Percentiles rank a stretch among this genome's conserved stretches.
Evolutionary conservation across 2,797 vertebrate species (phyloP).

Genomic region (Pipistrellus pipistrellus): DNA sequence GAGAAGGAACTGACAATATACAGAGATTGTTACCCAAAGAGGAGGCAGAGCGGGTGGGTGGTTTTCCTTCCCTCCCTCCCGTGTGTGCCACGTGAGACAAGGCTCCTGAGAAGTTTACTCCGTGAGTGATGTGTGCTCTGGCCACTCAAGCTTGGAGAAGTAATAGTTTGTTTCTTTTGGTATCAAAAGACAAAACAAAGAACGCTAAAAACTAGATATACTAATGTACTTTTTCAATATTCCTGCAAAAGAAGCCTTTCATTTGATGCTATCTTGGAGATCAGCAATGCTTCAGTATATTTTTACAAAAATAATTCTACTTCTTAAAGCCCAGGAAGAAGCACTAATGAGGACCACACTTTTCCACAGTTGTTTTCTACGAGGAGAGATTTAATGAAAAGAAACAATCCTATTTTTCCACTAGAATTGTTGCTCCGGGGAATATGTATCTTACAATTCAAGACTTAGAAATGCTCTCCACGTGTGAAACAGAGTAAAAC

Average conservation of each 20-base stretch:
- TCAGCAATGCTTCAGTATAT: neutral
- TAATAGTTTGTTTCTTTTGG: slow-evolving; percentile 1
- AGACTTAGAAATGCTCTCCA: slow-evolving; percentile 71
- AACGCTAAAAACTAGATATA: neutral
- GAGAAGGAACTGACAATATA: neutral
- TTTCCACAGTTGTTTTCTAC: slow-evolving; percentile 1
- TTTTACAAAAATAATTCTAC: slow-evolving; percentile 36
- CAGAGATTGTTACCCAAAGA: neutral
- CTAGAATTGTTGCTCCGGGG: slow-evolving; percentile 56
- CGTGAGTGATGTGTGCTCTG: neutral
- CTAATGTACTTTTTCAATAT: slow-evolving; percentile 21
- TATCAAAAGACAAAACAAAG: slow-evolving; percentile 33
- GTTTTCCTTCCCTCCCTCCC: neutral
- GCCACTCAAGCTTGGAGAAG: neutral
- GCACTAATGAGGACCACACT: neutral
- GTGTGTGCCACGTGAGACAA: neutral
- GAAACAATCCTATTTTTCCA: slow-evolving; percentile 54
- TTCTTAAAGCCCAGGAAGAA: neutral
- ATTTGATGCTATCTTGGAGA: neutral
- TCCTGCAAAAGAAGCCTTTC: slow-evolving; percentile 12
- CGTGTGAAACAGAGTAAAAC: slow-evolving; percentile 74
- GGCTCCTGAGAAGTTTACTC: neutral
- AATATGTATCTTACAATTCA: slow-evolving; percentile 57
- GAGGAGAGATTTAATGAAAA: slow-evolving; percentile 69
- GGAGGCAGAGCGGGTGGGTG: neutral